These are phyloP conservation scores for Kryphioiulus occultus DNA, from an alignment of 2,888 invertebrate species.

Conservation along the genomic window DNA sequence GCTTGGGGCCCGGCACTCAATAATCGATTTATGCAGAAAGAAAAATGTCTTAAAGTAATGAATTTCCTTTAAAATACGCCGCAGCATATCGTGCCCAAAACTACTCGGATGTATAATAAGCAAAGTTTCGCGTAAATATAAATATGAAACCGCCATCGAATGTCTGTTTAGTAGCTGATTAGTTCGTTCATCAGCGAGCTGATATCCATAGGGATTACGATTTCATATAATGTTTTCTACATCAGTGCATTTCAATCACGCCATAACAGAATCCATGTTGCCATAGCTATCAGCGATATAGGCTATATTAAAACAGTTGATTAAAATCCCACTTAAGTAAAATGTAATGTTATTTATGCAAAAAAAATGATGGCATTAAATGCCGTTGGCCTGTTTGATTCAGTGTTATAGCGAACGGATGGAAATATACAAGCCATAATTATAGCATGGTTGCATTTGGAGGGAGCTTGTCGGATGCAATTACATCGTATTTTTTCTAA, in stretches of 20 bases:
- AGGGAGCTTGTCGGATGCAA: neutral
- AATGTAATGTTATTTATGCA: neutral
- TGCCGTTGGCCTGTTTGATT: neutral
- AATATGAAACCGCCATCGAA: constrained; percentile 1
- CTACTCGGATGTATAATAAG: constrained; percentile 16
- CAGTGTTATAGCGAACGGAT: neutral
- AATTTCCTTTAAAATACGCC: neutral
- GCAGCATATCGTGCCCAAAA: neutral
- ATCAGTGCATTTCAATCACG: constrained; percentile 20
- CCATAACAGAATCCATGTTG: neutral
- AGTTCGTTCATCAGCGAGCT: constrained; percentile 24
- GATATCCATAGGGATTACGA: constrained; percentile 31
- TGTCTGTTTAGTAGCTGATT: constrained; percentile 30
- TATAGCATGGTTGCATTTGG: neutral
- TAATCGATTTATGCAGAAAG: neutral
- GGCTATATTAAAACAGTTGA: constrained; percentile 24
- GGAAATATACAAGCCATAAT: neutral
- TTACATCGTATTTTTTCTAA: neutral
- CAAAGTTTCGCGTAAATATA: neutral
- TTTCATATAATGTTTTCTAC: constrained; percentile 17
- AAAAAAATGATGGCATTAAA: neutral
- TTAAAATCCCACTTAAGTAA: constrained; percentile 25
- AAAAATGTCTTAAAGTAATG: neutral
- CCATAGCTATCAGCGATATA: constrained; percentile 4
- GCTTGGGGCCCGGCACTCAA: neutral